These are phyloP conservation scores for Acholoe squamosa DNA, from an alignment of 2,888 invertebrate species.

Conservation along the genomic window DNA sequence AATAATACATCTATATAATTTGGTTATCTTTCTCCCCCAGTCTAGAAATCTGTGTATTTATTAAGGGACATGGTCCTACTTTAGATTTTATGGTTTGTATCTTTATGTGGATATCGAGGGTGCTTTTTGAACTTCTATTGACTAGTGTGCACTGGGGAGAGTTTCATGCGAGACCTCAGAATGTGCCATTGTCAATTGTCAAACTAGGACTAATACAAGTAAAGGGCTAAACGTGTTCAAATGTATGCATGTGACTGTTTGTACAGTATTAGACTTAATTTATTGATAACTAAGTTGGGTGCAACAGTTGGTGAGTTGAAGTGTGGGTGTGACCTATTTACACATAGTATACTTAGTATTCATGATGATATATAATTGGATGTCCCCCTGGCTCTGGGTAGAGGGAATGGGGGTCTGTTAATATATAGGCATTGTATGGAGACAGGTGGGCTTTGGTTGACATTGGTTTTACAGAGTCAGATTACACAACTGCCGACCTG, in stretches of 20 bases:
- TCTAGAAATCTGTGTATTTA: background rate
- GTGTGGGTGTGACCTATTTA: background rate
- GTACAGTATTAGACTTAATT: constrained; percentile 59
- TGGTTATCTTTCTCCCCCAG: background rate
- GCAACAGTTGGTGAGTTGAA: constrained; percentile 6
- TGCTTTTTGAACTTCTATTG: background rate
- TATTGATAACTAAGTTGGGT: constrained; percentile 54
- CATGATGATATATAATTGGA: background rate
- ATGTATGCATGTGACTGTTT: constrained; percentile 3
- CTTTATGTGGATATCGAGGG: constrained; percentile 42
- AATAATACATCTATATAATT: background rate
- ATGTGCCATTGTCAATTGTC: background rate
- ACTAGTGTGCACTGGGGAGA: background rate
- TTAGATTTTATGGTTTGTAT: constrained; percentile 49
- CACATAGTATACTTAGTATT: background rate
- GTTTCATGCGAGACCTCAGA: background rate
- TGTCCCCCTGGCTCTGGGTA: background rate
- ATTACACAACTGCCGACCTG: too few relatives aligned
- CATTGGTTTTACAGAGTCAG: too few relatives aligned
- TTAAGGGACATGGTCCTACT: constrained; percentile 1
- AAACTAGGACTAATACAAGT: background rate
- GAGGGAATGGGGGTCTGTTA: background rate
- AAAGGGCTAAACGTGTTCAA: background rate
- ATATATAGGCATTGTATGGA: constrained; percentile 22
- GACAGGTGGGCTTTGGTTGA: background rate